Conservation (phyloP, 2,888 invertebrate species). For the Torymus aiolomorphi region DNA sequence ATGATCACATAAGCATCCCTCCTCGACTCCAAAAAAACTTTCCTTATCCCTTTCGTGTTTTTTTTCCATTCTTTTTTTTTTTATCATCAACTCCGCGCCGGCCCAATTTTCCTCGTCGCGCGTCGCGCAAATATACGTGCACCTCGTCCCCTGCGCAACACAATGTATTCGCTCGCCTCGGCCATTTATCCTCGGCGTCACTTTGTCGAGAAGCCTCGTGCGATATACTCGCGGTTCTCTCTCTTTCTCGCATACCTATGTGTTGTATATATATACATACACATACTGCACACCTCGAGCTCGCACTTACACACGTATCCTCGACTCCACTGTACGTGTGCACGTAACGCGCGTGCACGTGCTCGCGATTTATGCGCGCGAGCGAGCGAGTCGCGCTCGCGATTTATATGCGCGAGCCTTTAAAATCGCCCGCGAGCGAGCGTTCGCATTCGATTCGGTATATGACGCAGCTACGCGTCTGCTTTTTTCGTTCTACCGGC, state of each 20-base stretch:
- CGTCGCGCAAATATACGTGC: too few species aligned
- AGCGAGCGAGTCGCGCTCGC: too few species aligned
- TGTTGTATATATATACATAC: conserved; percentile 29
- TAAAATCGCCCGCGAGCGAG: conserved; percentile 15
- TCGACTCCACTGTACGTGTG: background rate
- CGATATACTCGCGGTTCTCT: conserved; percentile 32
- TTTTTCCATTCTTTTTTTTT: too few species aligned
- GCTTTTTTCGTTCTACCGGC: background rate
- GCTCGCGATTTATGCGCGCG: conserved; percentile 46
- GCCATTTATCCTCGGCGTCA: conserved; percentile 60
- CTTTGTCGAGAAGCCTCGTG: conserved; percentile 57
- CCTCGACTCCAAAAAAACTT: too few species aligned
- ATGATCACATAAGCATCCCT: too few species aligned
- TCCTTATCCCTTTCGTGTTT: too few species aligned
- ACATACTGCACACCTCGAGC: background rate
- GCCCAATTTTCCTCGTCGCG: too few species aligned
- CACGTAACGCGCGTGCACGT: conserved; percentile 24
- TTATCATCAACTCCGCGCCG: too few species aligned
- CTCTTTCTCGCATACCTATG: conserved; percentile 4
- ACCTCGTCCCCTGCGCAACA: background rate
- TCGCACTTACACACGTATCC: too few species aligned
- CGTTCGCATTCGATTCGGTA: background rate
- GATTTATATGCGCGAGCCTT: conserved; percentile 50
- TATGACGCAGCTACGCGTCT: conserved; percentile 6
- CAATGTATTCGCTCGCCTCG: conserved; percentile 57